Evolutionary conservation across 2,113 vertebrate genomes (phyloP).

Genomic region (Labeo catla): DNA sequence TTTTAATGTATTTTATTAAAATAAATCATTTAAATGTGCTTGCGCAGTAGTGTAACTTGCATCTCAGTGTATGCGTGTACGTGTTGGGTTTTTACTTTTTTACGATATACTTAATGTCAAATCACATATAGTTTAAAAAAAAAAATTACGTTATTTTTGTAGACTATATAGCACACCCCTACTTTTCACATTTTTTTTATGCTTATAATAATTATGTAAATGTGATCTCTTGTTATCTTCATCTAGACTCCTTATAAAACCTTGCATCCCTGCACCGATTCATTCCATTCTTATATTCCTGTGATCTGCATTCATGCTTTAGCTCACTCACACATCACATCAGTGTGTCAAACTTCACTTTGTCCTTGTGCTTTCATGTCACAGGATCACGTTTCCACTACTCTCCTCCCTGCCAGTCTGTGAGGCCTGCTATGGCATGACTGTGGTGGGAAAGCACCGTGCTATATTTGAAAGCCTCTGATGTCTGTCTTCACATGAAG

Average conservation of each 20-base stretch:
- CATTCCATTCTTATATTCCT: background rate
- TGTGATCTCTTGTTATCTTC: background rate
- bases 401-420: constrained; percentile 21
- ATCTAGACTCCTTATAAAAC: background rate
- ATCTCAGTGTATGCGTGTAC: too few species aligned
- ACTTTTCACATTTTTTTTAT: too few species aligned
- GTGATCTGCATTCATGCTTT: background rate
- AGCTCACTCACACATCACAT: constrained; percentile 2
- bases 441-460: constrained; percentile 56
- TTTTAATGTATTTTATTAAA: too few species aligned
- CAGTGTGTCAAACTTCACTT: constrained; percentile 30
- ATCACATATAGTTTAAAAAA: too few species aligned
- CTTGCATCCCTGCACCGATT: background rate
- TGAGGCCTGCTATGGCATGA: constrained; percentile 25
- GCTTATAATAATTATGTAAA: background rate
- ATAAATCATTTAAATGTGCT: too few species aligned
- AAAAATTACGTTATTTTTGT: too few species aligned
- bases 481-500: constrained; percentile 32
- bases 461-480: constrained; percentile 54
- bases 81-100: too few species aligned
- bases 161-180: too few species aligned
- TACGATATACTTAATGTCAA: too few species aligned
- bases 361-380: constrained; percentile 18
- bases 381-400: constrained; percentile 19
- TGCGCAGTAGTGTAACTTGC: too few species aligned